These are phyloP conservation scores for Adelges cooleyi DNA, from an alignment of 1,140 invertebrate species.

Conservation along the genomic window DNA sequence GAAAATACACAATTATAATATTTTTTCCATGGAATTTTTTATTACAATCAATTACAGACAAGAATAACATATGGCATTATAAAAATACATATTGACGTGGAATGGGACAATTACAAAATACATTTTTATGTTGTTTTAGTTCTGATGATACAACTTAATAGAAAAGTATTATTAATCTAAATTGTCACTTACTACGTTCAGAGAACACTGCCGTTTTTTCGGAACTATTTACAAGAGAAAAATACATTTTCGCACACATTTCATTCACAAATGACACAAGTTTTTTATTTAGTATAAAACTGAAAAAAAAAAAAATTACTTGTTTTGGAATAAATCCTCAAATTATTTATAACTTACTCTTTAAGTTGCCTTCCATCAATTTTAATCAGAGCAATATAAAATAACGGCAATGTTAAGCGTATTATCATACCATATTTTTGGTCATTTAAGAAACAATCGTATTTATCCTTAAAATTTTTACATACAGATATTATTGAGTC, in stretches of 20 bases:
- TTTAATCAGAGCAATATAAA: constrained; percentile 20
- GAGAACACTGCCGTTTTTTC: not conserved
- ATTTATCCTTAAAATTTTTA: constrained; percentile 15
- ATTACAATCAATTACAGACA: too few species aligned
- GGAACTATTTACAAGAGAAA: constrained; percentile 9
- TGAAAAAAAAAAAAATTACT: not conserved
- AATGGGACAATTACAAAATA: too few species aligned
- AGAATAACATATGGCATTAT: too few species aligned
- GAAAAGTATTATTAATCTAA: not conserved
- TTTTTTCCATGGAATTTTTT: too few species aligned
- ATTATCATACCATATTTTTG: constrained; percentile 9
- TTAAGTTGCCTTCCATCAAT: constrained; percentile 22
- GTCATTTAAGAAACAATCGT: constrained; percentile 15
- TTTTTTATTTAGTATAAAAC: constrained; percentile 5
- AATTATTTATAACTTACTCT: not conserved
- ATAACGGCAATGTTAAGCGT: constrained; percentile 18
- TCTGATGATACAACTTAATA: too few species aligned
- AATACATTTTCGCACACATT: constrained; percentile 14
- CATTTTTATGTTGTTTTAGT: too few species aligned
- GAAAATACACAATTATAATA: too few species aligned
- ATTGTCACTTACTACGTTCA: constrained; percentile 1
- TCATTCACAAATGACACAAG: constrained; percentile 17
- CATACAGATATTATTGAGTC: not conserved
- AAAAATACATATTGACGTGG: too few species aligned
- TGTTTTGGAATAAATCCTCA: too few species aligned